Percentiles rank a stretch among this genome's conserved stretches.
Conservation (phyloP, 2,888 invertebrate genomes). For the Andrena fulva region DNA sequence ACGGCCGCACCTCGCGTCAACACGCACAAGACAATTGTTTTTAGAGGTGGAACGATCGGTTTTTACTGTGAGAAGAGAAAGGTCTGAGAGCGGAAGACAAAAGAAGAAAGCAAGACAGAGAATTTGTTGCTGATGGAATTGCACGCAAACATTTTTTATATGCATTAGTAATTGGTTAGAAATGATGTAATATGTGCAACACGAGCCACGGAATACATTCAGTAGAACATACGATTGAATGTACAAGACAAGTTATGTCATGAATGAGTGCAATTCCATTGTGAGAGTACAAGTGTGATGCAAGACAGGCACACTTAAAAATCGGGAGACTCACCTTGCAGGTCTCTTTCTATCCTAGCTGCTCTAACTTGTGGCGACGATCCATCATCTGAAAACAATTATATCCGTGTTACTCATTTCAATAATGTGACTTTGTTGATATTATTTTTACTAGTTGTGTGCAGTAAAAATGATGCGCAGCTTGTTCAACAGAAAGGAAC, state of each 20-base stretch:
- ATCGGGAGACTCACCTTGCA: slow-evolving; percentile 78
- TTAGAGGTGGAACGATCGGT: slow-evolving; percentile 47
- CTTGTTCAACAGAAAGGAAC: too few relatives aligned
- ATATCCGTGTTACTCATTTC: neutral
- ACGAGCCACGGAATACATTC: neutral
- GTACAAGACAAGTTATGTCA: neutral
- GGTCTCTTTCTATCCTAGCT: slow-evolving; percentile 78
- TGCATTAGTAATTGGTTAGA: neutral
- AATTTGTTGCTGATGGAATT: slow-evolving; percentile 38
- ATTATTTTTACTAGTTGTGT: neutral
- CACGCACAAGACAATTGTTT: slow-evolving; percentile 73
- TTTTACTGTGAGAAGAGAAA: slow-evolving; percentile 53
- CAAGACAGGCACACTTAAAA: slow-evolving; percentile 52
- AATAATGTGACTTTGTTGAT: neutral
- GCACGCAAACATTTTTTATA: slow-evolving; percentile 41
- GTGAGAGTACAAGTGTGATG: slow-evolving; percentile 56
- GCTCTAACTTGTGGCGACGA: slow-evolving; percentile 68
- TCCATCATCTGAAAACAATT: slow-evolving; percentile 64
- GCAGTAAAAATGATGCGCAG: too few relatives aligned
- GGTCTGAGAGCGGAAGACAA: slow-evolving; percentile 58
- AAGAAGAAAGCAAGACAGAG: slow-evolving; percentile 54
- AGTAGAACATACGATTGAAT: neutral
- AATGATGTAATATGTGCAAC: neutral
- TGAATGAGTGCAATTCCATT: slow-evolving; percentile 58
- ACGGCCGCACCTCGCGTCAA: slow-evolving; percentile 83